phyloP scores from a whole-genome alignment of 2,888 invertebrate genomes.

The Neoscelio sp. region DNA sequence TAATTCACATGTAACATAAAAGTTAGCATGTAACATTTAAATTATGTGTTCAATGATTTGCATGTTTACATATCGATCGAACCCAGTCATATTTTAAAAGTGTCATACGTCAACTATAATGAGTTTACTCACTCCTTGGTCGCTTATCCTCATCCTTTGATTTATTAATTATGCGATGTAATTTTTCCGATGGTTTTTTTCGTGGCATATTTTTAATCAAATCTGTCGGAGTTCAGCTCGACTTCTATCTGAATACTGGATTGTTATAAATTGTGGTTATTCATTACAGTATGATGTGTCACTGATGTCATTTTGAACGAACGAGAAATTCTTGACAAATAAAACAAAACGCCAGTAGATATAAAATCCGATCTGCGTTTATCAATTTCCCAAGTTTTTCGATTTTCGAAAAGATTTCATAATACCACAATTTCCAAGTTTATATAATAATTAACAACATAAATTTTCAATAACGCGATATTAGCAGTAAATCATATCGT shows the following conservation, averaged over 20 bases:
- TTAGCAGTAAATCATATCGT: conserved; percentile 22
- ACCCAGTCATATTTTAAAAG: not conserved
- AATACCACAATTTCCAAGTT: conserved; percentile 23
- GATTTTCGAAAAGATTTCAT: conserved; percentile 9
- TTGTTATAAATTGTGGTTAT: conserved; percentile 46
- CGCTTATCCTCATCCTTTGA: conserved; percentile 18
- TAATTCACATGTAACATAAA: no score
- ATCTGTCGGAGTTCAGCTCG: not conserved
- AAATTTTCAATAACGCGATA: conserved; percentile 21
- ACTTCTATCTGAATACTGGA: conserved; percentile 18
- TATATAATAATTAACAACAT: conserved; percentile 26
- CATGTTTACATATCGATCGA: no score
- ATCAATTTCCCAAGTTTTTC: conserved; percentile 25
- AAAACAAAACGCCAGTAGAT: conserved; percentile 5
- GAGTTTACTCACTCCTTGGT: conserved; percentile 22
- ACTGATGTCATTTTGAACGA: conserved; percentile 1
- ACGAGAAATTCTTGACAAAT: conserved; percentile 33
- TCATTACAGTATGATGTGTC: conserved; percentile 26
- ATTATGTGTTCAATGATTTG: no score
- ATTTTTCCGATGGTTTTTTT: conserved; percentile 21
- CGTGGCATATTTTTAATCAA: conserved; percentile 37
- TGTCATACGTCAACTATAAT: not conserved
- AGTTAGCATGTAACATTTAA: no score
- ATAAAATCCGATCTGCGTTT: conserved; percentile 16
- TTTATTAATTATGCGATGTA: conserved; percentile 28